Conservation (phyloP, 2,113 vertebrate species). For the Heterotilapia buettikoferi region DNA sequence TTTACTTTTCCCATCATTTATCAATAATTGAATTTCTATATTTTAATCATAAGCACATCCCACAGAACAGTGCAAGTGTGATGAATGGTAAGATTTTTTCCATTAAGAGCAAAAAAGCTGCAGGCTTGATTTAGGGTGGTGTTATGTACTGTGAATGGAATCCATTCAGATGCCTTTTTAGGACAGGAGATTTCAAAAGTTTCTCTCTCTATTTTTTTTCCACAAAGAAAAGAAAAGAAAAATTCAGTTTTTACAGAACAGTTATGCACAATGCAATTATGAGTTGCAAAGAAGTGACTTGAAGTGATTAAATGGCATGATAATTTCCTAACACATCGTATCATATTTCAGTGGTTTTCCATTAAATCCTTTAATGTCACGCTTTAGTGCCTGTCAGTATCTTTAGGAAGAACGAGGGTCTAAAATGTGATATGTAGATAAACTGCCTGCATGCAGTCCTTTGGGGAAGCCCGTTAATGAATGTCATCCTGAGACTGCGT, state of each 20-base stretch:
- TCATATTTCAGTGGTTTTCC: background rate
- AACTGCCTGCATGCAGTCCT: background rate
- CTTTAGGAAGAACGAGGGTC: background rate
- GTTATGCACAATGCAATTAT: background rate
- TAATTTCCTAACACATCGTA: background rate
- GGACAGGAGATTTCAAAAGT: background rate
- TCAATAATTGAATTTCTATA: constrained; percentile 2
- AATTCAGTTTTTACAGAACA: background rate
- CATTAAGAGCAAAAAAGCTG: constrained; percentile 12
- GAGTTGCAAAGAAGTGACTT: background rate
- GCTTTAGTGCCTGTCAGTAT: background rate
- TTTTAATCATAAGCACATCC: constrained; percentile 2
- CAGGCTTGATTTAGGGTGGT: constrained; percentile 27
- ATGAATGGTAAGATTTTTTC: constrained; percentile 20
- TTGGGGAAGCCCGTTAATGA: background rate
- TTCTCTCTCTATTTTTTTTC: background rate
- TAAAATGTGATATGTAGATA: background rate
- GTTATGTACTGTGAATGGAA: constrained; percentile 6
- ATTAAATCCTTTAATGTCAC: background rate
- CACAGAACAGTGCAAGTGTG: background rate
- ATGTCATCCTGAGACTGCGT: constrained; percentile 5
- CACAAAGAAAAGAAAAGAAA: background rate
- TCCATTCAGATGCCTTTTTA: constrained; percentile 2
- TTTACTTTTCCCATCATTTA: background rate
- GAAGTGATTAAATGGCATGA: background rate